A percentile compares a stretch with the other conserved stretches of the same genome.
Evolutionary conservation across 2,797 vertebrate species (phyloP).

Genomic region (Enoplosus armatus): DNA sequence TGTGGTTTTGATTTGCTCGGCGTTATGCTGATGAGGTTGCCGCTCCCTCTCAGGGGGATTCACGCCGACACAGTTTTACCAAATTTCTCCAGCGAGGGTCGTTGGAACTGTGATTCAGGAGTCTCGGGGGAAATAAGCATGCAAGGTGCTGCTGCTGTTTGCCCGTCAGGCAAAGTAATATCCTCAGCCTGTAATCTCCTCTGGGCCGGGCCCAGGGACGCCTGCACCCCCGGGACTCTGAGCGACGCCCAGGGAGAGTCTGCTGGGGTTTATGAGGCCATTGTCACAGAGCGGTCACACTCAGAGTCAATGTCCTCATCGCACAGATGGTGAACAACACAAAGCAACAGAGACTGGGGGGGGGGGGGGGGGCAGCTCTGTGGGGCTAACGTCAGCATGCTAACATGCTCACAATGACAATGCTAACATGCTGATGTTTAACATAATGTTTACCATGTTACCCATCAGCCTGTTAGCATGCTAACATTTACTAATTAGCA

Average conservation of each 20-base stretch:
- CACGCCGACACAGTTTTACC: conserved; percentile 27
- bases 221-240: neutral
- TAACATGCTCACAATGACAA: neutral
- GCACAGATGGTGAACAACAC: conserved; percentile 14
- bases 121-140: conserved; percentile 75
- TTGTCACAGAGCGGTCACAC: conserved; percentile 5
- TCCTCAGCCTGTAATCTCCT: conserved; percentile 37
- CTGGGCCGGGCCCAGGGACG: neutral
- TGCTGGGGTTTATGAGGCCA: conserved; percentile 31
- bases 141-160: conserved; percentile 38
- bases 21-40: conserved; percentile 32
- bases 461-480: too few relatives aligned
- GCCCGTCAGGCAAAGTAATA: conserved; percentile 35
- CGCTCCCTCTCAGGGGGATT: conserved; percentile 11
- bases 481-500: too few relatives aligned
- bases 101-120: conserved; percentile 76
- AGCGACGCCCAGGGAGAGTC: neutral
- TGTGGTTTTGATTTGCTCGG: conserved; percentile 1
- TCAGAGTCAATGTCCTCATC: conserved; percentile 31
- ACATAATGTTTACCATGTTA: too few relatives aligned
- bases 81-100: conserved; percentile 58
- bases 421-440: too few relatives aligned
- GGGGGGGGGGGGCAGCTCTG: too few relatives aligned
- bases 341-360: too few relatives aligned
- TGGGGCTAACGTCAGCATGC: neutral